A percentile compares a stretch with the other conserved stretches of the same genome.
Evolutionary conservation across 2,113 vertebrate species (phyloP).

Genomic region (Phrynosoma platyrhinos): DNA sequence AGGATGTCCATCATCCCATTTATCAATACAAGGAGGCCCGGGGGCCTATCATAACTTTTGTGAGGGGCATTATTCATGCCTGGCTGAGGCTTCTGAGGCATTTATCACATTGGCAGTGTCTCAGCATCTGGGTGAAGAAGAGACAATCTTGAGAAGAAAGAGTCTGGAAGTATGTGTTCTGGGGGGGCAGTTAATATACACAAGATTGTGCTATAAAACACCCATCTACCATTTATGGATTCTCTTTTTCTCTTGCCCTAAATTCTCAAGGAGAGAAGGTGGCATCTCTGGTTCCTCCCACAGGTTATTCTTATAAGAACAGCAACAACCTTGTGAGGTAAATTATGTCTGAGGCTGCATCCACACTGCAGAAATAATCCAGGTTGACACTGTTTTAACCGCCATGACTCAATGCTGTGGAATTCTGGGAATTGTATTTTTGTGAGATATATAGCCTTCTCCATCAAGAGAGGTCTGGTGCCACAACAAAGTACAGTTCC

Average conservation of each 20-base stretch:
- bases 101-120: background rate
- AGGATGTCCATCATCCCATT: conserved; percentile 4
- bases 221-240: background rate
- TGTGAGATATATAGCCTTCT: too few relatives aligned
- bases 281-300: background rate
- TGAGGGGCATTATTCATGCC: background rate
- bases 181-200: background rate
- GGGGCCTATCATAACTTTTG: background rate
- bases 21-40: background rate
- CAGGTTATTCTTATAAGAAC: background rate
- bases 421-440: too few relatives aligned
- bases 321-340: background rate
- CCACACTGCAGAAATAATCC: too few relatives aligned
- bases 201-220: background rate
- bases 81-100: background rate
- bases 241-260: background rate
- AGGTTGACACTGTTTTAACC: too few relatives aligned
- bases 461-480: too few relatives aligned
- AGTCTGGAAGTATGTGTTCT: too few relatives aligned
- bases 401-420: too few relatives aligned
- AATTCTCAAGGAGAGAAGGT: background rate
- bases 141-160: background rate
- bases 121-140: background rate
- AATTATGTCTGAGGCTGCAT: background rate
- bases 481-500: too few relatives aligned